A percentile compares a stretch with the other conserved stretches of the same genome.
These are phyloP conservation scores for Anhinga anhinga DNA, from an alignment of 2,113 vertebrate genomes.

Conservation along the genomic window DNA sequence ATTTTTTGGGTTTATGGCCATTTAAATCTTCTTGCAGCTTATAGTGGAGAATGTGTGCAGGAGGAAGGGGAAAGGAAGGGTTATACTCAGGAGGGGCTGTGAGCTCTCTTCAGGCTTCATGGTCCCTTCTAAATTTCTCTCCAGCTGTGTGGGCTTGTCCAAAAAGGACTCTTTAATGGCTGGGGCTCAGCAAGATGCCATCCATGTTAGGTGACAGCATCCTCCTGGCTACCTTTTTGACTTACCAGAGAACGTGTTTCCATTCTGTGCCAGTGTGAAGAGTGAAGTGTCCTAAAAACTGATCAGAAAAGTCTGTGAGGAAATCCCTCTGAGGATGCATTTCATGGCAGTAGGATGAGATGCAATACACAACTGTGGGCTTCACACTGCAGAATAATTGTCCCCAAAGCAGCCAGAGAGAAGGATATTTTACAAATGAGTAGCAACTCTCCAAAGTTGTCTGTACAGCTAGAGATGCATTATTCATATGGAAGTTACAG, in stretches of 20 bases:
- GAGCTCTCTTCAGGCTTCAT: neutral
- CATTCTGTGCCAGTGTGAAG: neutral
- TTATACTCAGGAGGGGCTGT: neutral
- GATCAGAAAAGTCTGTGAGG: neutral
- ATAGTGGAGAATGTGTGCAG: neutral
- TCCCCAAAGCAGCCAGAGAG: neutral
- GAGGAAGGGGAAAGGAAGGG: neutral
- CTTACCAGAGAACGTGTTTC: neutral
- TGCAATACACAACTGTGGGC: fast-evolving
- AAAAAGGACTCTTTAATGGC: neutral
- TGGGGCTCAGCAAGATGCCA: neutral
- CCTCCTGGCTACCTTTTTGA: neutral
- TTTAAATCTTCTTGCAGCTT: neutral
- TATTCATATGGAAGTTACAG: neutral
- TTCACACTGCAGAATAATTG: fast-evolving
- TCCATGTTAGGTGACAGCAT: neutral
- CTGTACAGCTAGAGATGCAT: neutral
- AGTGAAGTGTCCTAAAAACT: neutral
- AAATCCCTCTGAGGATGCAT: neutral
- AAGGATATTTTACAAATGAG: neutral
- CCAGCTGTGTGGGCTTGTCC: neutral
- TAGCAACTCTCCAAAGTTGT: neutral
- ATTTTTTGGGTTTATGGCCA: neutral
- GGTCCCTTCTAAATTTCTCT: neutral
- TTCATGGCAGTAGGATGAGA: neutral